Percentiles rank a stretch among this genome's conserved stretches.
Conservation (phyloP, 2,113 vertebrate genomes). For the Alectura lathami region DNA sequence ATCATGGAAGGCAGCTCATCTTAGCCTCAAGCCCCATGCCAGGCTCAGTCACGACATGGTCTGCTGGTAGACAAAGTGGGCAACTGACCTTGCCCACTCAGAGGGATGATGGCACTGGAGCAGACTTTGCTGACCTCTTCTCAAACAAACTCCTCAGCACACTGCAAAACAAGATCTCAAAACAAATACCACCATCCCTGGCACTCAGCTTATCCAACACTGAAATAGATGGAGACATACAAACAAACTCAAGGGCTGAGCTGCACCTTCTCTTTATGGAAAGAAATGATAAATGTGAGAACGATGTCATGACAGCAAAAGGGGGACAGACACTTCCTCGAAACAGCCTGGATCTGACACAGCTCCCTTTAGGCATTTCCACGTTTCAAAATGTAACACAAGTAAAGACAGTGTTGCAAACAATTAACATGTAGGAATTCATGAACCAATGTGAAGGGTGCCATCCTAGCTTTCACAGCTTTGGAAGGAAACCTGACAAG, state of each 20-base stretch:
- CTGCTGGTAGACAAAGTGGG: neutral
- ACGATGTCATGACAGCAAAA: rapidly evolving
- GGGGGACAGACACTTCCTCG: neutral
- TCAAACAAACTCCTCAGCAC: neutral
- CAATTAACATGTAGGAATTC: neutral
- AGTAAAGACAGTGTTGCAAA: neutral
- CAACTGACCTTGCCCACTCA: neutral
- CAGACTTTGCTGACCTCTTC: neutral
- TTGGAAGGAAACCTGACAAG: neutral
- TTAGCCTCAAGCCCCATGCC: neutral
- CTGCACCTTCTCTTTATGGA: neutral
- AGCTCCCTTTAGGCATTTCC: rapidly evolving
- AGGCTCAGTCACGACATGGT: rapidly evolving
- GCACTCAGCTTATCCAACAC: rapidly evolving
- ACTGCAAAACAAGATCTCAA: too few species aligned
- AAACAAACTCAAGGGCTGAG: neutral
- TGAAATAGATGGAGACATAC: neutral
- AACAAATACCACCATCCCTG: rapidly evolving
- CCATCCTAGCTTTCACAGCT: neutral
- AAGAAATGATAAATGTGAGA: neutral
- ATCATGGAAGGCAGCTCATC: neutral
- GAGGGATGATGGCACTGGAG: neutral
- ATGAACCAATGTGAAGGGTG: rapidly evolving
- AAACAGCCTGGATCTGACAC: neutral
- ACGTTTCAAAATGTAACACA: rapidly evolving